Evolutionary conservation across 2,113 vertebrate species (phyloP).

Genomic region (Ceyx cyanopectus): DNA sequence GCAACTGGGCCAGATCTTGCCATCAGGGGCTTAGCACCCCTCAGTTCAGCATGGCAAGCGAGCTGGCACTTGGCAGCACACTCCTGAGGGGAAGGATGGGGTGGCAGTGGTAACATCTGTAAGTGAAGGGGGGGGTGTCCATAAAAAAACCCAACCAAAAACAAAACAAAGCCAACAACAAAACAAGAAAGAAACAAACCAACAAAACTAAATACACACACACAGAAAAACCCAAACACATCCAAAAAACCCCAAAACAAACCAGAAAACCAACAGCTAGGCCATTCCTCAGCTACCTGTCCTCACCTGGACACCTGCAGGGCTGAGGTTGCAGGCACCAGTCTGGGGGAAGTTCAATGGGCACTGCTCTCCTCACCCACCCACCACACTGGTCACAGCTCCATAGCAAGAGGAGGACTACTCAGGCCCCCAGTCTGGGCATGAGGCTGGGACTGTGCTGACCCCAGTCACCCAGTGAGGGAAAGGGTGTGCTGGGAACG

Average conservation of each 20-base stretch:
- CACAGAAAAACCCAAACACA: no score
- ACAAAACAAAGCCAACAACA: not conserved
- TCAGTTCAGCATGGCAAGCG: not conserved
- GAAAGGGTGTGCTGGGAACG: not conserved
- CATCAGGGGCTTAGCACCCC: not conserved
- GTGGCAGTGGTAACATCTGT: not conserved
- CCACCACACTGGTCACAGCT: not conserved
- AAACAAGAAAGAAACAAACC: no score
- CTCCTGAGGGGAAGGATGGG: not conserved
- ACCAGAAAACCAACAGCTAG: not conserved
- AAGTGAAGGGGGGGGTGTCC: not conserved
- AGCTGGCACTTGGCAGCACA: not conserved
- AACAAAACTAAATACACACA: no score
- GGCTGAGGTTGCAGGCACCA: not conserved
- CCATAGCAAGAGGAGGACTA: not conserved
- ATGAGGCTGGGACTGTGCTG: fast-evolving
- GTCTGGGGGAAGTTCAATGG: not conserved
- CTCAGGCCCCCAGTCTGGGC: not conserved
- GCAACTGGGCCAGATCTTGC: not conserved
- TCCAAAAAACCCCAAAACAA: not conserved
- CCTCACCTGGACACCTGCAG: not conserved
- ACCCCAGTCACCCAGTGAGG: not conserved
- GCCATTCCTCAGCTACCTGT: not conserved
- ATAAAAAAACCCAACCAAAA: not conserved
- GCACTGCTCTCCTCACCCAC: not conserved